phyloP scores from a whole-genome alignment of 1,140 invertebrate genomes.

The Drosophila nebulosa region DNA sequence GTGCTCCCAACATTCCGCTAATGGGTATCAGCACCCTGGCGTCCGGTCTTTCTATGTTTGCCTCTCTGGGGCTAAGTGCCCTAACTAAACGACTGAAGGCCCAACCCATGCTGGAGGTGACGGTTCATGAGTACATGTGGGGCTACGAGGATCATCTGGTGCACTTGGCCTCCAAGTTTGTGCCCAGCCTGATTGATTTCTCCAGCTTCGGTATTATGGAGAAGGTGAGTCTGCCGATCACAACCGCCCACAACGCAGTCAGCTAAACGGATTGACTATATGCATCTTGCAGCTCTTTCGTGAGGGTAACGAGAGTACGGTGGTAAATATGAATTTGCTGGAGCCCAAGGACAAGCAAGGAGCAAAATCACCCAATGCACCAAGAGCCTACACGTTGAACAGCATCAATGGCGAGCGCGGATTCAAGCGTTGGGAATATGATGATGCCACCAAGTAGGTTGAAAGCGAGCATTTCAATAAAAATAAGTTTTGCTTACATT shows the following conservation, averaged over 20 bases:
- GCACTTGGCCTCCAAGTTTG: constrained; percentile 84
- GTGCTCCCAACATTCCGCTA: constrained; percentile 89
- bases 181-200: constrained; percentile 89
- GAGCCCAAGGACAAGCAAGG: constrained; percentile 43
- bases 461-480: fast-evolving
- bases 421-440: constrained; percentile 84
- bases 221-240: constrained; percentile 85
- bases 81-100: constrained; percentile 84
- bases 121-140: constrained; percentile 90
- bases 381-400: constrained; percentile 81
- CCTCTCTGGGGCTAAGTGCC: constrained; percentile 83
- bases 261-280: neutral
- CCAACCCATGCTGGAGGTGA: constrained; percentile 86
- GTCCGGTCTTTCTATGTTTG: constrained; percentile 58
- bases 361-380: constrained; percentile 23
- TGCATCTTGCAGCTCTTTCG: constrained; percentile 83
- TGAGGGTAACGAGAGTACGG: constrained; percentile 82
- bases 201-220: constrained; percentile 90
- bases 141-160: constrained; percentile 91
- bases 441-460: constrained; percentile 67
- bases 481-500: neutral
- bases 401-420: constrained; percentile 84
- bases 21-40: constrained; percentile 82
- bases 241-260: neutral
- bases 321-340: constrained; percentile 82